Evolutionary conservation across 30 jellyfish, hydroid and myxozoan genomes (phyloP), one percentile per base, ranked within the genome.

Genomic region (Mastigias papua): DNA sequence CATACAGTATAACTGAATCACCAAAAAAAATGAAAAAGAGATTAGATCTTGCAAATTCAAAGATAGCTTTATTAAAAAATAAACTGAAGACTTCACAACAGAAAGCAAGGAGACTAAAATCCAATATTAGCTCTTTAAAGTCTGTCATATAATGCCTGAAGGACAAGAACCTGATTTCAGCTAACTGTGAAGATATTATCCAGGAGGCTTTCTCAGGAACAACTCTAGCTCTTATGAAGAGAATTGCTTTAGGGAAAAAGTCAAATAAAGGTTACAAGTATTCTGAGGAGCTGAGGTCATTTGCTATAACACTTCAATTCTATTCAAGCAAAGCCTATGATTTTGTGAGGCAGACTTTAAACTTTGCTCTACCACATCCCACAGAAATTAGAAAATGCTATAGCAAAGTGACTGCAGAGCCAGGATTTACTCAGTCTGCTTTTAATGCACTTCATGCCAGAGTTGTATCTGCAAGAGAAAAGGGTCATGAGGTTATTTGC

Each of bases 401-500:
- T 57, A 33, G 86, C 10, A 81, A 68, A 48, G 51, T 81, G 5
- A 88, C 91, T 13, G 91, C 87, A 5, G 91, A 81, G 48, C 91
- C 91, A 22, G 91, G 91, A n/a, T 81, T 81, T 34, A 81, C 89
- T 9, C 22, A 81, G 51, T 88, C 85, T 2, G 83, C 89, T n/a
- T 79, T 79, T 61, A 26, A 32, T 22, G 84, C 65, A 34, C 65
- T 79, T 23, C 42, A 34, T 19, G 35, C 58, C 37, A 50, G 32
- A 34, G 86, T 50, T 11, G 32, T 34, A 27, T 32, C 33, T 31
- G 86, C 86, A 20, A 49, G 54, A 75, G 46, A 46, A 28, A 72
- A 30, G 31, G 86, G 86, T 15, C 33, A 34, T 48, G 31, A 46
- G 0, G 92, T 83, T 49, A 32, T 83, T 5, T 69, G 77, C 71